A percentile compares a stretch with the other conserved stretches of the same genome.
Evolutionary conservation across 1,140 invertebrate genomes (phyloP).

Genomic region (Lutraria rhynchaena): DNA sequence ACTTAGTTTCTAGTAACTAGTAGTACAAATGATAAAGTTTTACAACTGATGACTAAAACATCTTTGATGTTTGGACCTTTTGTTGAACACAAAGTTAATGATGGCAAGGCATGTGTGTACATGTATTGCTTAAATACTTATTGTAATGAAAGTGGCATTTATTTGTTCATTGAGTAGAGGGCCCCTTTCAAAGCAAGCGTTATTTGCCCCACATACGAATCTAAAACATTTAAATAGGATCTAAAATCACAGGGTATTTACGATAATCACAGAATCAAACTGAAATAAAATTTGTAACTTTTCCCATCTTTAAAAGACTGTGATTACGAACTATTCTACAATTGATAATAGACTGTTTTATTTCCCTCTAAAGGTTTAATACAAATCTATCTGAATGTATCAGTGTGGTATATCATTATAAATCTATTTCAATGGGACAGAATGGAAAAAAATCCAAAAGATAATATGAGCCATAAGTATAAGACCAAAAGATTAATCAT

Average conservation of each 20-base stretch:
- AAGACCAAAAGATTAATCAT: too few species aligned
- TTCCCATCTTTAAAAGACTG: too few species aligned
- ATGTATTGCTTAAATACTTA: conserved; percentile 15
- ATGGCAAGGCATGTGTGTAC: conserved; percentile 1
- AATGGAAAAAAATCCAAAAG: too few species aligned
- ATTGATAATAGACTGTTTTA: too few species aligned
- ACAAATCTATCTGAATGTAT: too few species aligned
- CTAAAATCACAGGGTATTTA: background rate
- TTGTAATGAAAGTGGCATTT: conserved; percentile 33
- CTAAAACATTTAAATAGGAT: conserved; percentile 11
- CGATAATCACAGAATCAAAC: background rate
- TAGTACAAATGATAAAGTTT: conserved; percentile 16
- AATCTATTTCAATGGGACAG: too few species aligned
- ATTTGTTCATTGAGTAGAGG: conserved; percentile 1
- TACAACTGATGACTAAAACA: conserved; percentile 9
- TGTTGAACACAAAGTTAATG: conserved; percentile 8
- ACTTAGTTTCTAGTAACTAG: conserved; percentile 23
- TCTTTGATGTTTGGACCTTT: conserved; percentile 41
- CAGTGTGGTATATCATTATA: too few species aligned
- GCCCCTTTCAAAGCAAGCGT: conserved; percentile 16
- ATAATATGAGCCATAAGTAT: too few species aligned
- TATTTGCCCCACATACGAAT: conserved; percentile 20
- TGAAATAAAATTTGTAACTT: background rate
- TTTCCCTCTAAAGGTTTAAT: too few species aligned
- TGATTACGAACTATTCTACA: too few species aligned